Evolutionary conservation across 2,888 invertebrate genomes (phyloP).

Genomic region (Calameuta filiformis): DNA sequence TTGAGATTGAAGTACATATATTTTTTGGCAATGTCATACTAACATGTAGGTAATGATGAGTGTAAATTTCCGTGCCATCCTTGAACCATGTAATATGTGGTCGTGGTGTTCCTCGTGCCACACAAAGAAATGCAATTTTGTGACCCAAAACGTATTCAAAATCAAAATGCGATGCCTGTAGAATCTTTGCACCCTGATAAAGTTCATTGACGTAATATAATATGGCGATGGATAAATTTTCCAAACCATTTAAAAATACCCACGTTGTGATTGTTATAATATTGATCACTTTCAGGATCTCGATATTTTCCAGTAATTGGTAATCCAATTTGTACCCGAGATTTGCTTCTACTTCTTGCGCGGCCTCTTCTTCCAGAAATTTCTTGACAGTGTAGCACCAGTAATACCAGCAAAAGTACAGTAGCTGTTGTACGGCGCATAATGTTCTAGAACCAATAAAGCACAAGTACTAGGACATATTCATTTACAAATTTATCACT

Average conservation of each 20-base stretch:
- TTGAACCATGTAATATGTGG: constrained; percentile 97
- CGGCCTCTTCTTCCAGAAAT: constrained; percentile 75
- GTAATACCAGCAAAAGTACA: constrained; percentile 56
- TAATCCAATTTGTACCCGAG: constrained; percentile 86
- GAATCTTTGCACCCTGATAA: constrained; percentile 87
- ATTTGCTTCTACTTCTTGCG: constrained; percentile 79
- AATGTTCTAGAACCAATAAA: not conserved
- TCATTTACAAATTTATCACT: not conserved
- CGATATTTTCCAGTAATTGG: constrained; percentile 91
- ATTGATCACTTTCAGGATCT: constrained; percentile 90
- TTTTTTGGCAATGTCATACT: constrained; percentile 57
- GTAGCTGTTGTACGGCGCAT: constrained; percentile 47
- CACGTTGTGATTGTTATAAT: constrained; percentile 90
- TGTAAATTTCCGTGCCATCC: constrained; percentile 92
- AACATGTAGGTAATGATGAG: constrained; percentile 89
- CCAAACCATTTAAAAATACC: constrained; percentile 54
- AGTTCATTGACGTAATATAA: not conserved
- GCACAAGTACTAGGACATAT: not conserved
- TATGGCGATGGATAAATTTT: not conserved
- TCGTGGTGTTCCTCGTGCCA: constrained; percentile 88
- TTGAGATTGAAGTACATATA: not conserved
- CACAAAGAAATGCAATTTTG: constrained; percentile 93
- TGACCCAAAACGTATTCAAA: constrained; percentile 94
- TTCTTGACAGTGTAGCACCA: constrained; percentile 61
- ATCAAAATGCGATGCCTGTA: constrained; percentile 91